Evolutionary conservation across 53 echinoderm and acorn worm genomes (phyloP).

Genomic region (Actinopyga echinites): DNA sequence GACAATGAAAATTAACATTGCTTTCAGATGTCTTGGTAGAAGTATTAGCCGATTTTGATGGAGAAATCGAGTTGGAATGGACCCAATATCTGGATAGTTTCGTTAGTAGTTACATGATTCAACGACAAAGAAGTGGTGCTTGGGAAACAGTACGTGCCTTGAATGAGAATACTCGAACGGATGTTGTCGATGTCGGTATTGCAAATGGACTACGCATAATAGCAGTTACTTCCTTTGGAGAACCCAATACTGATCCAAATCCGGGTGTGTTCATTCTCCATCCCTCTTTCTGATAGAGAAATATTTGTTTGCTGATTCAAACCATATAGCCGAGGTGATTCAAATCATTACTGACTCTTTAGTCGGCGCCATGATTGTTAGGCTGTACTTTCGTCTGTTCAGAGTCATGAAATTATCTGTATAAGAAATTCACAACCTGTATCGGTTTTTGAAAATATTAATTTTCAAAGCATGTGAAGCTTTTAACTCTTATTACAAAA

Average conservation of each 20-base stretch:
- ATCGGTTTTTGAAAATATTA: too few species aligned
- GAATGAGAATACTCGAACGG: neutral
- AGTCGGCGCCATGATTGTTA: too few species aligned
- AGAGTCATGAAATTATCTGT: too few species aligned
- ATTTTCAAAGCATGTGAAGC: too few species aligned
- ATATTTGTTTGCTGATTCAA: too few species aligned
- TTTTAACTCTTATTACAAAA: too few species aligned
- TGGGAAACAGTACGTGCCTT: neutral
- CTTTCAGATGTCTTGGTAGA: neutral
- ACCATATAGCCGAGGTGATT: too few species aligned
- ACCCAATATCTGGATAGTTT: slow-evolving; percentile 7
- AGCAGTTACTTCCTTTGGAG: neutral
- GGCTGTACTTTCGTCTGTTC: too few species aligned
- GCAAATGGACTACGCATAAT: neutral
- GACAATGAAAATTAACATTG: neutral
- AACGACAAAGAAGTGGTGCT: neutral
- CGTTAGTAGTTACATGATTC: neutral
- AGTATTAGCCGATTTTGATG: slow-evolving; percentile 14
- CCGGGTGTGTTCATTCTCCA: neutral
- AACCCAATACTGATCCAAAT: neutral
- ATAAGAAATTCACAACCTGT: too few species aligned
- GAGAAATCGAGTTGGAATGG: slow-evolving; percentile 13
- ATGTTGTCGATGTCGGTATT: slow-evolving; percentile 4
- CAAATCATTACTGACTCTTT: too few species aligned
- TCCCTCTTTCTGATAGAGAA: too few species aligned